phyloP scores from a whole-genome alignment of 2,113 vertebrate species.

The Climacteris rufus region DNA sequence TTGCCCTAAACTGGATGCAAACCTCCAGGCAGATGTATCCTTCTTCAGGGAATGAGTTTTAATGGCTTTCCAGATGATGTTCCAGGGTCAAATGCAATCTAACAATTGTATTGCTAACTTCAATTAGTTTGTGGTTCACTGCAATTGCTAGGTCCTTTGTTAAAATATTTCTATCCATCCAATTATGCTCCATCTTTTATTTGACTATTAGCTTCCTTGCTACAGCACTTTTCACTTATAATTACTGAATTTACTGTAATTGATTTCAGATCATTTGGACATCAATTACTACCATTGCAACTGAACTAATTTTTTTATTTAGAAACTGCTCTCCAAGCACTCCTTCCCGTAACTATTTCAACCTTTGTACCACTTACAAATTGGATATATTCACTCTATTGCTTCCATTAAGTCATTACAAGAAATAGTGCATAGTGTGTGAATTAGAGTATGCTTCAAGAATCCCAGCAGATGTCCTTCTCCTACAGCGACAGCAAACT shows the following conservation, averaged over 20 bases:
- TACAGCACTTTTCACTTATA: background rate
- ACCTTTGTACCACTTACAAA: background rate
- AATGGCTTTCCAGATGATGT: background rate
- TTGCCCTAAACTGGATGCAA: background rate
- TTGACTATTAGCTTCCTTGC: constrained; percentile 26
- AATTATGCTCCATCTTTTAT: background rate
- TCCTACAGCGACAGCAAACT: background rate
- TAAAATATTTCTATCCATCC: background rate
- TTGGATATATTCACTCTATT: background rate
- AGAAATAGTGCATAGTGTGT: background rate
- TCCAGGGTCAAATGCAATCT: background rate
- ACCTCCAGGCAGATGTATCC: background rate
- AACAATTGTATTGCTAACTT: background rate
- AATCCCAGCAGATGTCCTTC: background rate
- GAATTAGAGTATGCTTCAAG: background rate
- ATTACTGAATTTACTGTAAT: background rate
- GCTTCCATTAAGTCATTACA: background rate
- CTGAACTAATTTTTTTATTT: background rate
- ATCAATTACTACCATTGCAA: constrained; percentile 8
- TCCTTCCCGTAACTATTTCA: background rate
- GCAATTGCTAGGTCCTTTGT: background rate
- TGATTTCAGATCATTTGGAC: constrained; percentile 18
- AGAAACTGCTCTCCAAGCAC: constrained; percentile 23
- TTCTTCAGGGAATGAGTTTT: background rate
- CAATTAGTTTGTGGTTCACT: constrained; percentile 4